These are phyloP conservation scores for Procambarus clarkii DNA, from an alignment of 1,140 invertebrate genomes.

Conservation along the genomic window DNA sequence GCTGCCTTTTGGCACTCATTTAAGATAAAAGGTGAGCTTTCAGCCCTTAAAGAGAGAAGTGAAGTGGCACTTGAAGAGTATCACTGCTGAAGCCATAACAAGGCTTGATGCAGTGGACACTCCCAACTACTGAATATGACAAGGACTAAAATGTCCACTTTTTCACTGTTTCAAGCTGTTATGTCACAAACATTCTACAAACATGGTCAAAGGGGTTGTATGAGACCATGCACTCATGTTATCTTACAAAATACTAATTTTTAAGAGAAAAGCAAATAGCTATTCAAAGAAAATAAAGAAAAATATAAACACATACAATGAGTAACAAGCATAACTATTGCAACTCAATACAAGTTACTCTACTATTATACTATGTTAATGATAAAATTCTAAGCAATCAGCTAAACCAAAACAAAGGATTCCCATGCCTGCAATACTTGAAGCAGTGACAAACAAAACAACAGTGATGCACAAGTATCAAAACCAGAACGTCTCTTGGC, in stretches of 20 bases:
- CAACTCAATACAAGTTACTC: constrained; percentile 8
- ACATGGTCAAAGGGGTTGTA: constrained; percentile 63
- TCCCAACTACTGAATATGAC: constrained; percentile 58
- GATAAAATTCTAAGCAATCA: background rate
- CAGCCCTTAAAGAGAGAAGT: constrained; percentile 51
- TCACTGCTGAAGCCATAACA: constrained; percentile 54
- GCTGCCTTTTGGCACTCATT: constrained; percentile 43
- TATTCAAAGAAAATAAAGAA: constrained; percentile 11
- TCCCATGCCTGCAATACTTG: background rate
- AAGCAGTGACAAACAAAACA: background rate
- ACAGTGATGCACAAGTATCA: background rate
- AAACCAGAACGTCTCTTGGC: background rate
- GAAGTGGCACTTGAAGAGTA: constrained; percentile 59
- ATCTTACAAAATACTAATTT: constrained; percentile 34
- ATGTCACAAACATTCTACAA: constrained; percentile 72
- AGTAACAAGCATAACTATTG: background rate
- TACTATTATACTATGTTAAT: background rate
- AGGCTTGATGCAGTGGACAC: constrained; percentile 58
- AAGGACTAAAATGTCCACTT: constrained; percentile 62
- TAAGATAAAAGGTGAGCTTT: constrained; percentile 34
- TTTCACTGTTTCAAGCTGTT: constrained; percentile 69
- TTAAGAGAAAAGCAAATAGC: background rate
- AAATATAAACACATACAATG: constrained; percentile 8
- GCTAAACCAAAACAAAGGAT: background rate
- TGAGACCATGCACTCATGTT: constrained; percentile 63